Evolutionary conservation across 2,888 invertebrate species (phyloP).

Genomic region (Trilocha varians): DNA sequence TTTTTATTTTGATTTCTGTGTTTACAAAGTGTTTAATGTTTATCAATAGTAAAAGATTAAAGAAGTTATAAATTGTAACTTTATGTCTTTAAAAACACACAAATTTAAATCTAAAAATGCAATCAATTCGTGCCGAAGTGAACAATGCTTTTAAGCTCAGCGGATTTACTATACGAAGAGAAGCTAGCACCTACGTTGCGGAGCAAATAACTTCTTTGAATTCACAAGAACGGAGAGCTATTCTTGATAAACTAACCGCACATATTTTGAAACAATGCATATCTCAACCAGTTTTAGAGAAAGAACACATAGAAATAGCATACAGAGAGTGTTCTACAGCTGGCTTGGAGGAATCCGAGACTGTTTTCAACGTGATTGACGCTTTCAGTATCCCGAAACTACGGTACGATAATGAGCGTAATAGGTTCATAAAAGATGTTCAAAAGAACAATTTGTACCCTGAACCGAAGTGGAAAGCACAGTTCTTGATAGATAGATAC

Average conservation of each 20-base stretch:
- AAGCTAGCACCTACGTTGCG: conserved; percentile 81
- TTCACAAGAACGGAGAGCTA: conserved; percentile 75
- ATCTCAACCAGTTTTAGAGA: conserved; percentile 80
- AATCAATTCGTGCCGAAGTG: conserved; percentile 74
- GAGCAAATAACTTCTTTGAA: conserved; percentile 78
- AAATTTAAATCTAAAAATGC: conserved; percentile 25
- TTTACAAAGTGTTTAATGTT: too few species aligned
- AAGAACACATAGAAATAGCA: conserved; percentile 81
- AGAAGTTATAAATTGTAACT: too few species aligned
- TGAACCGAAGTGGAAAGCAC: conserved; percentile 79
- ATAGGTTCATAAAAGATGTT: conserved; percentile 78
- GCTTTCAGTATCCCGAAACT: conserved; percentile 88
- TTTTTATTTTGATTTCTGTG: too few species aligned
- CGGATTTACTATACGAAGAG: conserved; percentile 82
- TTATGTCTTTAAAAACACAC: too few species aligned
- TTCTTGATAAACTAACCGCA: conserved; percentile 83
- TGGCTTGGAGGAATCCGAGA: conserved; percentile 79
- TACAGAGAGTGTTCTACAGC: conserved; percentile 76
- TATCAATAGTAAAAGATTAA: too few species aligned
- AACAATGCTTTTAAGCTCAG: conserved; percentile 81
- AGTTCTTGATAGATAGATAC: conserved; percentile 77
- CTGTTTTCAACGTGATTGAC: conserved; percentile 83
- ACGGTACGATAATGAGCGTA: conserved; percentile 81
- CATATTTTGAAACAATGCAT: conserved; percentile 86
- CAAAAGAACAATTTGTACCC: conserved; percentile 66